Evolutionary conservation across 2,113 vertebrate species (phyloP).

Genomic region (Entosphenus tridentatus): DNA sequence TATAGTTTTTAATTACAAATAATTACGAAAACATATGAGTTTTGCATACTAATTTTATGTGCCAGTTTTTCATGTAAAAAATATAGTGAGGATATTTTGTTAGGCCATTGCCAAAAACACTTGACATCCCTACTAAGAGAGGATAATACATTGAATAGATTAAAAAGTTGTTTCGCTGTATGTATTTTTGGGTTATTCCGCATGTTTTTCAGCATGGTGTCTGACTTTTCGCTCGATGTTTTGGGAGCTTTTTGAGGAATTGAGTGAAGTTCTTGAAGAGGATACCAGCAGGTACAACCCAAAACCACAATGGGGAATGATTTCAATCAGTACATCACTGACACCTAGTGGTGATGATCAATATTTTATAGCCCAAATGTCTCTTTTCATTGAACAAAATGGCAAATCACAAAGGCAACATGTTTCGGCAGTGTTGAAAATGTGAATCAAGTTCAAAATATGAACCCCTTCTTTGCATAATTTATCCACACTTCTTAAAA

Average conservation of each 20-base stretch:
- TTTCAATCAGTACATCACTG: background rate
- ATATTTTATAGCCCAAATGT: background rate
- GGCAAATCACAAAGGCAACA: background rate
- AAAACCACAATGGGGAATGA: background rate
- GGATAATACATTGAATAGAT: background rate
- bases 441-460: background rate
- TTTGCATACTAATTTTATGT: too few relatives aligned
- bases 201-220: background rate
- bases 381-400: background rate
- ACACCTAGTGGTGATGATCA: background rate
- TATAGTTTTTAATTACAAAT: background rate
- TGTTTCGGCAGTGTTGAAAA: background rate
- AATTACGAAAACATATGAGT: background rate
- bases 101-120: background rate
- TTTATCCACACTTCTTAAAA: background rate
- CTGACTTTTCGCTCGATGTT: background rate
- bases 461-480: background rate
- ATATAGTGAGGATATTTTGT: background rate
- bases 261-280: background rate
- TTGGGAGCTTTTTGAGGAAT: background rate
- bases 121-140: background rate
- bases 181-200: too few relatives aligned
- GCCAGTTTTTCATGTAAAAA: background rate
- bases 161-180: background rate
- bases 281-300: background rate